A percentile compares a stretch with the other conserved stretches of the same genome.
Conservation (phyloP, 2,888 invertebrate species). For the Andrena camellia region DNA sequence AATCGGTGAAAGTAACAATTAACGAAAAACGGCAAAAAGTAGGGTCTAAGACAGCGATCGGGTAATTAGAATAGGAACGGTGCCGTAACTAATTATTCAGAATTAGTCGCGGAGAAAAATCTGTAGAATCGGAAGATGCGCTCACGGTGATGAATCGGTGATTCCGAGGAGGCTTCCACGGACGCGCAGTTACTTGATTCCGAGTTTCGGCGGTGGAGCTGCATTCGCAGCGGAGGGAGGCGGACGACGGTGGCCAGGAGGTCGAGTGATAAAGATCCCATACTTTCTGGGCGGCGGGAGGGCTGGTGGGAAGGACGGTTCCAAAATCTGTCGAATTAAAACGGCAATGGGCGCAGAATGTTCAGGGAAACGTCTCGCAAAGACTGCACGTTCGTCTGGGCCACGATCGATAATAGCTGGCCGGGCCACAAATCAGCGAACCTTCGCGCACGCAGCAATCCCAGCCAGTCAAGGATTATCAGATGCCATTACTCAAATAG, state of each 20-base stretch:
- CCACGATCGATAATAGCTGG: not conserved
- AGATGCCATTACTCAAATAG: not conserved
- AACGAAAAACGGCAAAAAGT: not conserved
- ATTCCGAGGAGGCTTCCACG: slow-evolving; percentile 76
- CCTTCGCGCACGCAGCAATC: not conserved
- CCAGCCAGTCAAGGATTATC: slow-evolving; percentile 16
- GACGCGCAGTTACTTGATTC: slow-evolving; percentile 78
- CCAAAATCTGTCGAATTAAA: slow-evolving; percentile 75
- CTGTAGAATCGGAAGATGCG: not conserved
- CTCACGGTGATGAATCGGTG: slow-evolving; percentile 48
- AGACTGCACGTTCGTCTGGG: no score
- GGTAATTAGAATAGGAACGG: not conserved
- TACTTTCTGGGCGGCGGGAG: slow-evolving; percentile 79
- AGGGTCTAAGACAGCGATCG: not conserved
- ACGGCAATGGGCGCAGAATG: not conserved
- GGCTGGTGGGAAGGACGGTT: slow-evolving; percentile 81
- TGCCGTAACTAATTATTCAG: not conserved
- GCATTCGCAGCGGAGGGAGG: slow-evolving; percentile 51
- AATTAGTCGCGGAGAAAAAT: not conserved
- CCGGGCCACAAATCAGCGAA: slow-evolving; percentile 7
- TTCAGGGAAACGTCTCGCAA: not conserved
- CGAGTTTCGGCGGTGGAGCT: slow-evolving; percentile 71
- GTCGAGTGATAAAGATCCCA: slow-evolving; percentile 81
- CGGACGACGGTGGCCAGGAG: slow-evolving; percentile 72
- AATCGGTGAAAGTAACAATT: not conserved